phyloP scores from a whole-genome alignment of 2,888 invertebrate species.

The Hyposoter didymator region DNA sequence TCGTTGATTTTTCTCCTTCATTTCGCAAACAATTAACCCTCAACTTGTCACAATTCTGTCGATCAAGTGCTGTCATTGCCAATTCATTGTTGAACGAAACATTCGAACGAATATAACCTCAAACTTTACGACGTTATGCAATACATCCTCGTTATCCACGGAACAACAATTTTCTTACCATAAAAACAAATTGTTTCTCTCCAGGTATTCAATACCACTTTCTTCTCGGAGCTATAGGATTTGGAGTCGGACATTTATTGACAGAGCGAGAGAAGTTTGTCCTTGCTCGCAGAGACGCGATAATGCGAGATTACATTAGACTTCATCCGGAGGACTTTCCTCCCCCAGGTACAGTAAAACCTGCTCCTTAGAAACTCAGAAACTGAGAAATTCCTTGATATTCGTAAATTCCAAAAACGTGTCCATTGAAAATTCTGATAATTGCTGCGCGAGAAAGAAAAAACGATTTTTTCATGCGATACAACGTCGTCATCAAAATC shows the following conservation, averaged over 20 bases:
- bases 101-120: slow-evolving; percentile 36
- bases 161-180: not conserved
- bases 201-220: slow-evolving; percentile 72
- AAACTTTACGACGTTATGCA: slow-evolving; percentile 50
- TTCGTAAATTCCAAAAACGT: not conserved
- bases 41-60: not conserved
- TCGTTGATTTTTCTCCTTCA: not conserved
- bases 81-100: not conserved
- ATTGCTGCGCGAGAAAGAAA: too few relatives aligned
- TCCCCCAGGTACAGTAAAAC: slow-evolving; percentile 75
- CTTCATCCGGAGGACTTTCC: slow-evolving; percentile 81
- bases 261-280: slow-evolving; percentile 4
- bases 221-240: slow-evolving; percentile 37
- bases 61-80: not conserved
- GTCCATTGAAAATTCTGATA: not conserved
- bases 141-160: slow-evolving; percentile 3
- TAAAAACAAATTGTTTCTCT: slow-evolving; percentile 3
- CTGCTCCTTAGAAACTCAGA: too few relatives aligned
- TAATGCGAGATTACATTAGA: slow-evolving; percentile 77
- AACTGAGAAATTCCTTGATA: not conserved
- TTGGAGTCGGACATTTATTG: slow-evolving; percentile 50
- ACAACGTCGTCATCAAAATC: too few relatives aligned
- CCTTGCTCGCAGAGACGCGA: slow-evolving; percentile 73
- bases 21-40: not conserved
- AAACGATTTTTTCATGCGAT: too few relatives aligned